Conservation (phyloP, 2,888 invertebrate genomes). For the Ormyrus labotus region DNA sequence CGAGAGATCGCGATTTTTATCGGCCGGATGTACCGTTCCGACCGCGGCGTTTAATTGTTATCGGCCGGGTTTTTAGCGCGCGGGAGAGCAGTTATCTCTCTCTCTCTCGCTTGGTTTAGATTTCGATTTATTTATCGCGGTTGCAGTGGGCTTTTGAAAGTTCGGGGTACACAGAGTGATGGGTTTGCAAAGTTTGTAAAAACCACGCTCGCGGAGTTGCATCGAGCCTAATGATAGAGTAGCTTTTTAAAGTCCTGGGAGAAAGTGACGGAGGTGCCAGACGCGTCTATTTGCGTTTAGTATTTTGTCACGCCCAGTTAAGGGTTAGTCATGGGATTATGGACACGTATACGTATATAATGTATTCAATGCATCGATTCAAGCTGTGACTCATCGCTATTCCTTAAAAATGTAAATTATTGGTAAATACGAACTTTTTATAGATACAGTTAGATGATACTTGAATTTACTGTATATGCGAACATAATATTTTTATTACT, state of each 20-base stretch:
- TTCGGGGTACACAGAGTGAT: background rate
- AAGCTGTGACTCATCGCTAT: conserved; percentile 33
- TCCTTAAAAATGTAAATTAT: conserved; percentile 3
- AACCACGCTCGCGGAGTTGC: background rate
- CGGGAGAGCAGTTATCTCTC: background rate
- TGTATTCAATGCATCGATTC: background rate
- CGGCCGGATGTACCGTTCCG: background rate
- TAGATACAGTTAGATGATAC: too few species aligned
- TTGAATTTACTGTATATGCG: too few species aligned
- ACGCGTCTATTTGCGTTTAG: conserved; percentile 48
- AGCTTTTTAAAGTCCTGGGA: conserved; percentile 11
- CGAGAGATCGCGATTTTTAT: conserved; percentile 18
- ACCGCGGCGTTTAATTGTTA: conserved; percentile 5
- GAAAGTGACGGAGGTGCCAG: conserved; percentile 40
- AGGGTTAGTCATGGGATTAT: conserved; percentile 50
- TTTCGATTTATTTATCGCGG: too few species aligned
- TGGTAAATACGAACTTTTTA: background rate
- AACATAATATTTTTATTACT: too few species aligned
- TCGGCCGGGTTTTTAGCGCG: background rate
- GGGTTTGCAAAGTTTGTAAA: conserved; percentile 27
- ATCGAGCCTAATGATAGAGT: conserved; percentile 38
- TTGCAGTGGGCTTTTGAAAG: too few species aligned
- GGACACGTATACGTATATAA: conserved; percentile 12
- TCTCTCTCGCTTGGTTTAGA: too few species aligned
- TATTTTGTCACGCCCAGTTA: conserved; percentile 54